Evolutionary conservation across 2,888 invertebrate genomes (phyloP).

Genomic region (Diaphora mendica): DNA sequence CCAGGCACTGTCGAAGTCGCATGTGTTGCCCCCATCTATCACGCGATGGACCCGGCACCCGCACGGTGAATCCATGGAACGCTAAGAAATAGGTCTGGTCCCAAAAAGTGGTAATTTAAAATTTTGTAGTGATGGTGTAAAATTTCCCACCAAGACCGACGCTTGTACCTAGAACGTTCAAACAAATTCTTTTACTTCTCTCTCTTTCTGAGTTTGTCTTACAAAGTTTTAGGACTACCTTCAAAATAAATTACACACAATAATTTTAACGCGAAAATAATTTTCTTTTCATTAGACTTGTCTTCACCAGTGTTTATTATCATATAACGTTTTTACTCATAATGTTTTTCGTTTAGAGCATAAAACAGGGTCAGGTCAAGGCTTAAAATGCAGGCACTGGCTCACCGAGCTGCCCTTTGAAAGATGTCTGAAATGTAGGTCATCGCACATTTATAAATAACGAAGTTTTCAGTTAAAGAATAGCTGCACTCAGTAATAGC

Average conservation of each 20-base stretch:
- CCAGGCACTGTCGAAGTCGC: no score
- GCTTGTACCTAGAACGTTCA: no score
- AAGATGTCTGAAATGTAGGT: conserved; percentile 11
- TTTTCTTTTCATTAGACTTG: not conserved
- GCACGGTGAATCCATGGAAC: no score
- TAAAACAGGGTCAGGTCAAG: conserved; percentile 24
- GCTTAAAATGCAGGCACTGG: not conserved
- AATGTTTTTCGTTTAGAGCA: not conserved
- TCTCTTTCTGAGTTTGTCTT: not conserved
- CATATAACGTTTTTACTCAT: not conserved
- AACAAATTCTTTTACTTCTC: no score
- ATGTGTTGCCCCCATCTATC: no score
- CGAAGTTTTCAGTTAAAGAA: conserved; percentile 17
- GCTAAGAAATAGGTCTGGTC: no score
- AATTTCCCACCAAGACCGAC: not conserved
- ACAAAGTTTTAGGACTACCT: no score
- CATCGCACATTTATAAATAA: conserved; percentile 8
- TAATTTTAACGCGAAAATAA: no score
- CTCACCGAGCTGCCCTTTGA: conserved; percentile 1
- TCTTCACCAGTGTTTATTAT: not conserved
- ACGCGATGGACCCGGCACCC: no score
- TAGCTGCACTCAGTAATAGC: conserved; percentile 21
- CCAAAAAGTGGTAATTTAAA: not conserved
- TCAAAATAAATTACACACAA: no score
- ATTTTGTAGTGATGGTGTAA: not conserved